Evolutionary conservation across 2,888 invertebrate genomes (phyloP), one percentile per base, ranked within the genome.

Genomic region (Ellobium chinense): DNA sequence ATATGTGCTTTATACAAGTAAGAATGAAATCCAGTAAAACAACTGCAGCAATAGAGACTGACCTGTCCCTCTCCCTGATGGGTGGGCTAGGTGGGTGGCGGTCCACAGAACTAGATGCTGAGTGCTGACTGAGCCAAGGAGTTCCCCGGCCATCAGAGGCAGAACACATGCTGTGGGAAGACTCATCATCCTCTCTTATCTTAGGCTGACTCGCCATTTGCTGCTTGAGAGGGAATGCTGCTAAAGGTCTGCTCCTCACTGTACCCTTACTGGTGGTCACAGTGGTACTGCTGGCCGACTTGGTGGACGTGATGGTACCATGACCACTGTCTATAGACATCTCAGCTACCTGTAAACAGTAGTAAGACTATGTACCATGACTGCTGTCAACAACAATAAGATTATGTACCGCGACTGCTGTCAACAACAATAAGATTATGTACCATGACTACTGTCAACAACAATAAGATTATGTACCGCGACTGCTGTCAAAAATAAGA

Each of bases 261-360:
- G 27, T 31, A 24, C 3, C 34, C 36, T 27, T 54, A 14, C n/a
- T 66, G 34, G 18, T 54, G 76, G 29, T 58, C 70, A 7, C 78
- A n/a, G n/a, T 76, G 62, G 70, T 85, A 27, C 86, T 86, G 83
- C 84, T 83, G n/a, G 86, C 78, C 3, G 87, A 87, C 54, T 83
- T 78, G 31, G 85, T 85, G n/a, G 85, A 88, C 7, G 89, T 84
- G 87, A 92, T 89, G 58, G 92, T 92, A 31, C 90, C 90, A 24
- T 88, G 86, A 27, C 92, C 92, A 87, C 92, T 92, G 86, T 92
- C 92, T 37, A 92, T 89, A 0, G 92, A 92, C 54, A 90, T 86
- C 74, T 91, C 91, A 27, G 85, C 83, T 36, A 85, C 81, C 83
- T 88, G 85, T 31, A 24, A 56, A 39, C 58, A 12, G 39, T 39